Evolutionary conservation across 2,888 invertebrate genomes (phyloP).

Genomic region (Tachina lurida): DNA sequence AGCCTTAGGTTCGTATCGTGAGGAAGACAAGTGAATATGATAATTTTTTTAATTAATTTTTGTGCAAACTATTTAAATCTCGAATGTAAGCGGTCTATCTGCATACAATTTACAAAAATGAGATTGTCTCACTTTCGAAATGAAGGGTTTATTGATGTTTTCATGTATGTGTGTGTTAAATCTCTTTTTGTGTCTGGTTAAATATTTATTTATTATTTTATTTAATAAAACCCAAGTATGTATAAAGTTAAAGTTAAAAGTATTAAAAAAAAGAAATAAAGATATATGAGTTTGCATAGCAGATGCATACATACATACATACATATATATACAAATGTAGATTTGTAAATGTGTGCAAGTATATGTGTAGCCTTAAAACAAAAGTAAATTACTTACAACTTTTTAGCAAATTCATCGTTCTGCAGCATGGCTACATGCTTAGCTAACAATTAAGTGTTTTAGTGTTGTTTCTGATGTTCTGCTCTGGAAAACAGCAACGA

Average conservation of each 20-base stretch:
- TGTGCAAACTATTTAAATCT: no score
- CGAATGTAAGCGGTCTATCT: no score
- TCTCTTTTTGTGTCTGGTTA: slow-evolving; percentile 16
- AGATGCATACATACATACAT: background rate
- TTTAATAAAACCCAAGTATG: slow-evolving; percentile 6
- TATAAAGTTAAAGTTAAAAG: slow-evolving; percentile 29
- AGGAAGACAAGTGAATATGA: no score
- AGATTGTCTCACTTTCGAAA: no score
- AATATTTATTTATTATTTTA: background rate
- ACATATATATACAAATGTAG: background rate
- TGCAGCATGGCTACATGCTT: slow-evolving; percentile 71
- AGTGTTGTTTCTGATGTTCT: slow-evolving; percentile 70
- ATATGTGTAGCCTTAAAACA: slow-evolving; percentile 46
- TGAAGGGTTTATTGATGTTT: no score
- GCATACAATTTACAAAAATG: no score
- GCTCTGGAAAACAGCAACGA: slow-evolving; percentile 70
- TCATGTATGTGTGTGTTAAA: background rate
- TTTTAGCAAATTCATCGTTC: slow-evolving; percentile 72
- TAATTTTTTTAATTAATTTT: no score
- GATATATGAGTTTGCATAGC: background rate
- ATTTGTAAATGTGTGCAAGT: background rate
- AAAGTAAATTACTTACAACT: slow-evolving; percentile 70
- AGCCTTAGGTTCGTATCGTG: no score
- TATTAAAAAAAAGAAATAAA: background rate
- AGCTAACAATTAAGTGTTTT: slow-evolving; percentile 70